Conservation (phyloP, 2,797 vertebrate genomes). For the Knipowitschia caucasica region DNA sequence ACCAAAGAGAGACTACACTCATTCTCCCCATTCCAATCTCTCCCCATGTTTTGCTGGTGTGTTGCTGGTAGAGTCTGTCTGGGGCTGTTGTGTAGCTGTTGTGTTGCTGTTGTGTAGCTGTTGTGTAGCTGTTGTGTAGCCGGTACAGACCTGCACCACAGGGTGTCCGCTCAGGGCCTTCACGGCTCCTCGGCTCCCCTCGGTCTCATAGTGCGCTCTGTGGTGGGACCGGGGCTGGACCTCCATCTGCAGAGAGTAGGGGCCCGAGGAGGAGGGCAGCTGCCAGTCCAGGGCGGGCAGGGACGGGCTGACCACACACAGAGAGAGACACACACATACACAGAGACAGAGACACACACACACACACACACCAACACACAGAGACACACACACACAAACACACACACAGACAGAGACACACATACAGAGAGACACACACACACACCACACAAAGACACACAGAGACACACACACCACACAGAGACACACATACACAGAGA, state of each 20-base stretch:
- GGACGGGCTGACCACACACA: constrained; percentile 56
- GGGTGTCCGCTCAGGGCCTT: constrained; percentile 94
- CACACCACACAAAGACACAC: not conserved
- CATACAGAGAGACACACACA: not conserved
- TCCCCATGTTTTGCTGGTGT: too few relatives aligned
- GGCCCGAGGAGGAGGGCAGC: constrained; percentile 81
- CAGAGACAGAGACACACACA: not conserved
- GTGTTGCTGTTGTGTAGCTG: too few relatives aligned
- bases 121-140: not conserved
- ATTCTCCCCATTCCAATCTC: too few relatives aligned
- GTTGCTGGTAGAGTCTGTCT: too few relatives aligned
- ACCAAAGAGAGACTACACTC: too few relatives aligned
- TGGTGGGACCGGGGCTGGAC: constrained; percentile 97
- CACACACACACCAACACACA: too few relatives aligned
- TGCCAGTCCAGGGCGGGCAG: constrained; percentile 93
- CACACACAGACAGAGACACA: not conserved
- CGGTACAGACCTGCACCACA: constrained; percentile 84
- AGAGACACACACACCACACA: too few relatives aligned
- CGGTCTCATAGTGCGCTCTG: constrained; percentile 96
- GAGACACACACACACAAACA: not conserved
- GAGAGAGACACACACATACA: not conserved
- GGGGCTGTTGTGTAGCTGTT: too few relatives aligned
- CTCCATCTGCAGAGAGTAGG: constrained; percentile 90
- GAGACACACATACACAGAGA: not conserved
- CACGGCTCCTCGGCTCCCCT: constrained; percentile 94